Evolutionary conservation across 1,140 invertebrate species (phyloP).

Genomic region (Lutraria rhynchaena): DNA sequence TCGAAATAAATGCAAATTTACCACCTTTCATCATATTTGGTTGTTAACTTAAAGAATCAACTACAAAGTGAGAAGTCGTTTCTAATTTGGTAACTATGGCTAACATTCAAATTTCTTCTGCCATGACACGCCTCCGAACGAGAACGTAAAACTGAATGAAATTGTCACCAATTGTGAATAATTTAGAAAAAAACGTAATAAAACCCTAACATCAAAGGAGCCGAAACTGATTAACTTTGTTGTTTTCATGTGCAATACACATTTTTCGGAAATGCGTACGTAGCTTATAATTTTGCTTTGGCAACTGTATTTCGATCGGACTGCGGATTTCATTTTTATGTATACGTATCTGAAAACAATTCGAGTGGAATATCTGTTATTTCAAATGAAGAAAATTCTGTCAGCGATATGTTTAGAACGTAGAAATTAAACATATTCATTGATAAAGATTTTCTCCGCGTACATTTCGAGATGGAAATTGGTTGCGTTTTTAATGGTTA

Average conservation of each 20-base stretch:
- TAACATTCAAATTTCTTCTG: not conserved
- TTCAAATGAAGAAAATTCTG: too few species aligned
- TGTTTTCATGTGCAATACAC: conserved; percentile 4
- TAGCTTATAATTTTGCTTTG: not conserved
- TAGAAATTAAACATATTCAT: too few species aligned
- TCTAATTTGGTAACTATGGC: not conserved
- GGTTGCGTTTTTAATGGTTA: too few species aligned
- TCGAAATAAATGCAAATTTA: conserved; percentile 37
- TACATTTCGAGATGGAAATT: too few species aligned
- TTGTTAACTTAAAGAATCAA: conserved; percentile 5
- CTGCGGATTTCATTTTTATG: too few species aligned
- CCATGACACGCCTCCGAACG: not conserved
- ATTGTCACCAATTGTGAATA: conserved; percentile 17
- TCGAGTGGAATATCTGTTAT: too few species aligned
- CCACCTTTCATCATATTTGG: conserved; percentile 20
- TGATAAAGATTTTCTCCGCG: too few species aligned
- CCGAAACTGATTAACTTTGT: not conserved
- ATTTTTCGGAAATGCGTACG: conserved; percentile 6
- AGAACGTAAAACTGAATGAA: not conserved
- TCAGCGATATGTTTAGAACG: too few species aligned
- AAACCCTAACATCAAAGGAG: conserved; percentile 20
- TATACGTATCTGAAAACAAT: too few species aligned
- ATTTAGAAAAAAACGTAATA: conserved; percentile 26
- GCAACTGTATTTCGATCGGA: too few species aligned
- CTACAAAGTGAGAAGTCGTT: conserved; percentile 19